Percentiles rank a stretch among this genome's conserved stretches.
These are phyloP conservation scores for Oligia fasciuncula DNA, from an alignment of 2,888 invertebrate genomes.

Conservation along the genomic window DNA sequence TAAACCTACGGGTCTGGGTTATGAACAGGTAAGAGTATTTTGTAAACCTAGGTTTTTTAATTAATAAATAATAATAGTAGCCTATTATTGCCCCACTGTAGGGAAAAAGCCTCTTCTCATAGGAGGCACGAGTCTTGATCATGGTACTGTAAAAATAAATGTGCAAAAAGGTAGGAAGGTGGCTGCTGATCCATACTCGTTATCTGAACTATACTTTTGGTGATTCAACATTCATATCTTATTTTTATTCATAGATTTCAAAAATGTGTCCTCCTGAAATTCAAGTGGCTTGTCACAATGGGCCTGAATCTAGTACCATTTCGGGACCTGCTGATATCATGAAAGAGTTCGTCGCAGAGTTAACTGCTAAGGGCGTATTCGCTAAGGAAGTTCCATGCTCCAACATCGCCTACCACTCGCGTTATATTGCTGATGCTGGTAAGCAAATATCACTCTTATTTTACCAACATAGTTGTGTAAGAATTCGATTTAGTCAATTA, in stretches of 20 bases:
- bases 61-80: background rate
- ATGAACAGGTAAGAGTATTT: no score
- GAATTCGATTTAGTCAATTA: background rate
- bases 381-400: conserved; percentile 90
- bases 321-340: conserved; percentile 93
- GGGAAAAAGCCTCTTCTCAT: background rate
- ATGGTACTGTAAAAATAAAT: no score
- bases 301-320: conserved; percentile 93
- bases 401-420: conserved; percentile 79
- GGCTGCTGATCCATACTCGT: no score
- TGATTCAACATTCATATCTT: background rate
- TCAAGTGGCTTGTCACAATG: conserved; percentile 95
- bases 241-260: background rate
- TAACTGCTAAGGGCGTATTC: conserved; percentile 60
- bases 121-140: background rate
- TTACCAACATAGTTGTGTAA: background rate
- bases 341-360: conserved; percentile 64
- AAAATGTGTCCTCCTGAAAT: conserved; percentile 1
- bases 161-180: no score
- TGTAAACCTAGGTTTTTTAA: background rate
- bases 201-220: background rate
- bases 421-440: conserved; percentile 5
- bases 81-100: background rate
- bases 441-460: background rate
- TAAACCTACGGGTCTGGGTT: no score